These are phyloP conservation scores for Premnoplex brunnescens DNA, from an alignment of 2,797 vertebrate species.

Conservation along the genomic window DNA sequence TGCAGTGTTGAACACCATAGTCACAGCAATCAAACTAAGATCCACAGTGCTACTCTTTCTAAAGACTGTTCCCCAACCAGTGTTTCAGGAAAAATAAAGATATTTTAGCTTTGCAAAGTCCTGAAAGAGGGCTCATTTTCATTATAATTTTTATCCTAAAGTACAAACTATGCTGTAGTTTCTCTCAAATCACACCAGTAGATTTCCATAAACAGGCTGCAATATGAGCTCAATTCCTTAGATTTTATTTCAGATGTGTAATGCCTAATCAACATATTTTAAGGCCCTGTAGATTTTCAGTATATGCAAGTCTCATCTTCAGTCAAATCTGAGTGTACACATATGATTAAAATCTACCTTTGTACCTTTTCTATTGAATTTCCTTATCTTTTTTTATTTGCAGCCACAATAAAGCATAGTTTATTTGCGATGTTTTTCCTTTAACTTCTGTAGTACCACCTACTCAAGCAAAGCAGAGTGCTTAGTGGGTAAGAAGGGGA, in stretches of 20 bases:
- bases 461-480: background rate
- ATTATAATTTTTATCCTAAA: background rate
- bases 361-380: constrained; percentile 34
- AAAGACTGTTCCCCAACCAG: background rate
- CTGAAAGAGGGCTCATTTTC: background rate
- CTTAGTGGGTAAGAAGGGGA: background rate
- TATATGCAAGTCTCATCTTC: background rate
- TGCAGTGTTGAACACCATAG: background rate
- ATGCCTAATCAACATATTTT: background rate
- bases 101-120: background rate
- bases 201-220: background rate
- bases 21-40: background rate
- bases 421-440: background rate
- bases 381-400: constrained; percentile 27
- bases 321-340: background rate
- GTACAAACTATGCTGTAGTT: background rate
- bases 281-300: background rate
- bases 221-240: background rate
- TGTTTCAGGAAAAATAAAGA: background rate
- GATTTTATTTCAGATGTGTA: background rate
- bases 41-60: background rate
- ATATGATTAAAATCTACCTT: constrained; percentile 25
- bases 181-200: background rate
- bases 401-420: background rate
- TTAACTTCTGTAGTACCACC: background rate